A percentile compares a stretch with the other conserved stretches of the same genome.
Conservation (phyloP, 2,113 vertebrate genomes). For the Eudyptes chrysolophus region DNA sequence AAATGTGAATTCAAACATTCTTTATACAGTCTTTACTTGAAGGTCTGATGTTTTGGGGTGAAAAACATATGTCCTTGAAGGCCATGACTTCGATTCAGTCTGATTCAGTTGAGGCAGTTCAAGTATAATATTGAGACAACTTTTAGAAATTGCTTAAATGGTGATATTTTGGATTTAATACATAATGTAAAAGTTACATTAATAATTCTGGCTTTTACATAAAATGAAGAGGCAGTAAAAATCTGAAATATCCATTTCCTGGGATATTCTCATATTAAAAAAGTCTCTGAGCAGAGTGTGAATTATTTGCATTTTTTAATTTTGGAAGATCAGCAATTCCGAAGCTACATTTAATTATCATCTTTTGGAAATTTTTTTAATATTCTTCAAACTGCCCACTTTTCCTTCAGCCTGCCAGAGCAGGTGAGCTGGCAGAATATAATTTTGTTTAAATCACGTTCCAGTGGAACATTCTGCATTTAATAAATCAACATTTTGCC, state of each 20-base stretch:
- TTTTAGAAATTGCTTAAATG: not conserved
- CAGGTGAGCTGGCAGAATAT: not conserved
- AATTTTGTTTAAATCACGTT: conserved; percentile 4
- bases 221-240: not conserved
- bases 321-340: not conserved
- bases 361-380: not conserved
- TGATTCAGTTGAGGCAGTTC: not conserved
- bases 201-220: not conserved
- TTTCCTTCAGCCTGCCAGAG: not conserved
- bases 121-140: not conserved
- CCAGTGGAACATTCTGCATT: not conserved
- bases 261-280: not conserved
- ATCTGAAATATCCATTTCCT: not conserved
- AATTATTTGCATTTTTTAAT: conserved; percentile 23
- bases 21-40: not conserved
- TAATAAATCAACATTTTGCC: not conserved
- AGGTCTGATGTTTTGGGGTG: not conserved
- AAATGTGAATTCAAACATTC: not conserved
- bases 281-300: not conserved
- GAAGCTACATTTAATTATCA: not conserved
- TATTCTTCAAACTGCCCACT: not conserved
- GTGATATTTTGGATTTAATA: not conserved
- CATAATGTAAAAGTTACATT: not conserved
- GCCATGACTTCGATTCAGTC: not conserved
- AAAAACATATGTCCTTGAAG: not conserved